Conservation (phyloP, 2,113 vertebrate species). For the Triplophysa dalaica region DNA sequence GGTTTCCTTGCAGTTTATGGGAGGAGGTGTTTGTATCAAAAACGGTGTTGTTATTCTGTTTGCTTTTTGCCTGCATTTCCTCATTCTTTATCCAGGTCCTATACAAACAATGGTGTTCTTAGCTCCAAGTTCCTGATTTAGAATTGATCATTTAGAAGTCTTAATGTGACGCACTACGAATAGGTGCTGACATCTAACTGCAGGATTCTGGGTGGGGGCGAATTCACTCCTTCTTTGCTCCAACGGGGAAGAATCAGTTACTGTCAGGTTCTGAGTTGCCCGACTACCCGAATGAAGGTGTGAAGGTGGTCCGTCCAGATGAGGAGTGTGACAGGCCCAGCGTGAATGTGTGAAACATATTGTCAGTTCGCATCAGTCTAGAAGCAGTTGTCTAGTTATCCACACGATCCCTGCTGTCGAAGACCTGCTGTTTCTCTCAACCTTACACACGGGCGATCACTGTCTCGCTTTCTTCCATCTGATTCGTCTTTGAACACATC, state of each 20-base stretch:
- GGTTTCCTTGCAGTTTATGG: slow-evolving; percentile 50
- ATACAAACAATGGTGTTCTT: slow-evolving; percentile 50
- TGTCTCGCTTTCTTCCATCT: slow-evolving; percentile 32
- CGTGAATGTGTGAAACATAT: slow-evolving; percentile 21
- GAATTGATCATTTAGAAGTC: slow-evolving; percentile 68
- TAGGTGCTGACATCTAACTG: slow-evolving; percentile 67
- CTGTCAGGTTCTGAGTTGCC: slow-evolving; percentile 37
- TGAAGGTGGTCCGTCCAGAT: background rate
- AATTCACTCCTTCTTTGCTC: slow-evolving; percentile 63
- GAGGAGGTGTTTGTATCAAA: slow-evolving; percentile 8
- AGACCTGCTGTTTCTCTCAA: slow-evolving; percentile 51
- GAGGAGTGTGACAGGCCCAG: slow-evolving; percentile 8
- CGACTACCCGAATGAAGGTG: background rate
- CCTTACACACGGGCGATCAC: slow-evolving; percentile 28
- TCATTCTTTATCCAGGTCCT: background rate
- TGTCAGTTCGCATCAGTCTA: slow-evolving; percentile 38
- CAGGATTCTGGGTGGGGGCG: slow-evolving; percentile 58
- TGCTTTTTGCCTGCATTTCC: slow-evolving; percentile 1
- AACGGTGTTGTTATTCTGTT: slow-evolving; percentile 21
- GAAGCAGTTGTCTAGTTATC: slow-evolving; percentile 49
- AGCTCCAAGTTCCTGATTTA: slow-evolving; percentile 63
- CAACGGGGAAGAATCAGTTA: slow-evolving; percentile 58
- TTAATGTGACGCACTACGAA: slow-evolving; percentile 61
- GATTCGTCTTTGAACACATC: slow-evolving; percentile 1
- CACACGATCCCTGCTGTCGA: slow-evolving; percentile 50